Evolutionary conservation across 1,140 invertebrate genomes (phyloP).

Genomic region (Megalopta genalis): DNA sequence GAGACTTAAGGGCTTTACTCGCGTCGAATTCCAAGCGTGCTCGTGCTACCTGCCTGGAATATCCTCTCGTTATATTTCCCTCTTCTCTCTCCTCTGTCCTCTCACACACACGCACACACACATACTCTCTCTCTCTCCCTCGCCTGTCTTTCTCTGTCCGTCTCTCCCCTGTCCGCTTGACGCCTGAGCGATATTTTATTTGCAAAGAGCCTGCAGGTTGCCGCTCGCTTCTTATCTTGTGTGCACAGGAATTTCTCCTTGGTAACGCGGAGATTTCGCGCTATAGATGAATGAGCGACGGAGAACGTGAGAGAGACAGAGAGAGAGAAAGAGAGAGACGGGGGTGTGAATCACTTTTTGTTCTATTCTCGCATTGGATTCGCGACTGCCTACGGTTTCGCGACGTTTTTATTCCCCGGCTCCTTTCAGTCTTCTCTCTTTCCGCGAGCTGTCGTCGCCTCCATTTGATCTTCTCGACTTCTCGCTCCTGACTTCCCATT

Average conservation of each 20-base stretch:
- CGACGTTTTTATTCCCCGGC: no score
- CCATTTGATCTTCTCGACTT: no score
- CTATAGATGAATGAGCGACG: constrained; percentile 9
- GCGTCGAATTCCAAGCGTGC: constrained; percentile 61
- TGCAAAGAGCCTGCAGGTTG: constrained; percentile 66
- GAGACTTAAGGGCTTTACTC: constrained; percentile 57
- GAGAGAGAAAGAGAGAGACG: background rate
- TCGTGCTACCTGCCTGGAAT: constrained; percentile 69
- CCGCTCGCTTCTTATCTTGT: constrained; percentile 67
- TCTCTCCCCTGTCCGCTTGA: constrained; percentile 40
- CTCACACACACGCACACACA: background rate
- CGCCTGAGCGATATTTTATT: constrained; percentile 71
- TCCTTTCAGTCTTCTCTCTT: no score
- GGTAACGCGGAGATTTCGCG: constrained; percentile 45
- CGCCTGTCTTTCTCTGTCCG: background rate
- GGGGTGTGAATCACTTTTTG: background rate
- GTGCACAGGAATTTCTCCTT: constrained; percentile 67
- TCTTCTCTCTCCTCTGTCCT: background rate
- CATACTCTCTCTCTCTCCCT: background rate
- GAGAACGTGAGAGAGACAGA: no score
- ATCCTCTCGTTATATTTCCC: constrained; percentile 70
- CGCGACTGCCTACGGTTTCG: background rate
- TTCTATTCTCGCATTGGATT: constrained; percentile 35
- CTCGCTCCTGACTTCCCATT: no score
- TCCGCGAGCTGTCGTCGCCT: no score